Conservation (phyloP, 2,113 vertebrate genomes). For the Dromas ardeola region DNA sequence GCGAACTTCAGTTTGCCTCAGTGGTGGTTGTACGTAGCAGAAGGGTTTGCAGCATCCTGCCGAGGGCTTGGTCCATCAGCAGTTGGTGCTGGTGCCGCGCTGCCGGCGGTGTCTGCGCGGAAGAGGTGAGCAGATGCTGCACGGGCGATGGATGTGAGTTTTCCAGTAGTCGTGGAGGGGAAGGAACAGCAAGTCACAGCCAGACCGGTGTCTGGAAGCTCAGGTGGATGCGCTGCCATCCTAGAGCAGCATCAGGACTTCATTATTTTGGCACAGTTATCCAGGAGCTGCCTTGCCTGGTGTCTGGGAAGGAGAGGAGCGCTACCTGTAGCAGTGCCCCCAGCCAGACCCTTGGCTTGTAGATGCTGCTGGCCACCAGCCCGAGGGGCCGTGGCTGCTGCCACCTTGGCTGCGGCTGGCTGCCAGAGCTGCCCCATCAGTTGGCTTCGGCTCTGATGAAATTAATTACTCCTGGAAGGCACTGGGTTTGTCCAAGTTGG, state of each 20-base stretch:
- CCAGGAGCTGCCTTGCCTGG: neutral
- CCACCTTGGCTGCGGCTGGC: neutral
- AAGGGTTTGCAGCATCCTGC: neutral
- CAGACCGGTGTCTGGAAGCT: neutral
- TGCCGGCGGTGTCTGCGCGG: neutral
- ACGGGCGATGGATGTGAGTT: rapidly evolving
- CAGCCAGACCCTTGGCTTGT: neutral
- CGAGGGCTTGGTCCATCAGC: neutral
- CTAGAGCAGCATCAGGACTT: neutral
- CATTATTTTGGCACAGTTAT: neutral
- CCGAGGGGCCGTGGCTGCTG: neutral
- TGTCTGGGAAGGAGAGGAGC: neutral
- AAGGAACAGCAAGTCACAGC: neutral
- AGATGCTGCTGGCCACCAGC: neutral
- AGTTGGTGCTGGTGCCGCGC: neutral
- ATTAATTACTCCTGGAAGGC: neutral
- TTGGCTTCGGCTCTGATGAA: neutral
- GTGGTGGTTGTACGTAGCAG: neutral
- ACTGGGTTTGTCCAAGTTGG: neutral
- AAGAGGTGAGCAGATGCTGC: neutral
- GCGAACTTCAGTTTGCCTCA: rapidly evolving
- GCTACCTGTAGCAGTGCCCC: neutral
- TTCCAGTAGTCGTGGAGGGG: rapidly evolving
- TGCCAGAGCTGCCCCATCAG: neutral
- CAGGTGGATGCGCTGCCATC: neutral